Percentiles rank a stretch among this genome's conserved stretches.
These are phyloP conservation scores for Eupithecia dodoneata DNA, from an alignment of 2,888 invertebrate genomes.

Conservation along the genomic window DNA sequence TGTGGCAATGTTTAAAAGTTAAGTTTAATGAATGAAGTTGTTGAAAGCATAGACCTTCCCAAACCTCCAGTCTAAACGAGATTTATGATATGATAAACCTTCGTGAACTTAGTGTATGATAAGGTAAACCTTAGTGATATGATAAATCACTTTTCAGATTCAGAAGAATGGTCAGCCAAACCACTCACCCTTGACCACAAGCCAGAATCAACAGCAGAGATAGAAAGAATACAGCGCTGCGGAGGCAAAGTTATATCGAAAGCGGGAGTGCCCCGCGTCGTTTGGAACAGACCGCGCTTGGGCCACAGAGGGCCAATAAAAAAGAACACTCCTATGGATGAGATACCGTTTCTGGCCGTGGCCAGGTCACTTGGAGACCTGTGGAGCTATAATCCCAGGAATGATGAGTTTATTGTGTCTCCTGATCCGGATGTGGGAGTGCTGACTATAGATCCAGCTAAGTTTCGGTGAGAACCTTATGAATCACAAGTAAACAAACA, in stretches of 20 bases:
- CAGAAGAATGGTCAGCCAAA: slow-evolving; percentile 90
- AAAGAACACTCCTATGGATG: slow-evolving; percentile 95
- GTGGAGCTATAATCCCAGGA: slow-evolving; percentile 97
- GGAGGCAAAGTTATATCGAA: slow-evolving; percentile 90
- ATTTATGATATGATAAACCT: not conserved
- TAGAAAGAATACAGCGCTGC: slow-evolving; percentile 90
- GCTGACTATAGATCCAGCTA: slow-evolving; percentile 90
- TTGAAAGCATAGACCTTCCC: not conserved
- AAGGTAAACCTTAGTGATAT: not conserved
- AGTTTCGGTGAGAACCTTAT: slow-evolving; percentile 78
- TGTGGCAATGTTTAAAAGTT: not conserved
- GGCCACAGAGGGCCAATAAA: slow-evolving; percentile 93
- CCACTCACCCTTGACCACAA: slow-evolving; percentile 97
- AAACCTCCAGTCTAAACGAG: not conserved
- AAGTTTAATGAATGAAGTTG: not conserved
- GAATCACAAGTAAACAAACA: not conserved
- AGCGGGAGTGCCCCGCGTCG: slow-evolving; percentile 96
- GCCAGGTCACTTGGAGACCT: slow-evolving; percentile 98
- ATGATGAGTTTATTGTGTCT: slow-evolving; percentile 97
- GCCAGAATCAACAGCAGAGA: slow-evolving; percentile 94
- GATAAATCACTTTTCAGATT: slow-evolving; percentile 64
- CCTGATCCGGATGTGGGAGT: slow-evolving; percentile 98
- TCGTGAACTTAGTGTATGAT: not conserved
- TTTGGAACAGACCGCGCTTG: slow-evolving; percentile 96
- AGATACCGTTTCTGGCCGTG: slow-evolving; percentile 97